phyloP scores from a whole-genome alignment of 2,888 invertebrate species.

The Athalia circularis region DNA sequence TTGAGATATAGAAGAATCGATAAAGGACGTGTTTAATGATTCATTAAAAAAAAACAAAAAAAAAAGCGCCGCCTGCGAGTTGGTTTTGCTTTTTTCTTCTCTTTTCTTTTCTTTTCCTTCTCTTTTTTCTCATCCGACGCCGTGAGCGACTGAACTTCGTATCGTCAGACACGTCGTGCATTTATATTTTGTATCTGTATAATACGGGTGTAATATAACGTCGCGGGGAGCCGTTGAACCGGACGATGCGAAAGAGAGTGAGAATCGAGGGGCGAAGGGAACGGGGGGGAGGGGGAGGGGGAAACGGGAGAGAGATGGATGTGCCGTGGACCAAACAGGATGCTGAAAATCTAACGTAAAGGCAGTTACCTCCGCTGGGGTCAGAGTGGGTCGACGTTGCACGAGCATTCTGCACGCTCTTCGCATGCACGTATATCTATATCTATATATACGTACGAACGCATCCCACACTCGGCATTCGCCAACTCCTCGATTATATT shows the following conservation, averaged over 20 bases:
- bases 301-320: not conserved
- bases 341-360: conserved; percentile 59
- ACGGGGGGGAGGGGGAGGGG: not conserved
- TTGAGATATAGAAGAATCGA: not conserved
- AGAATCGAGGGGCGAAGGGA: not conserved
- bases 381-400: conserved; percentile 62
- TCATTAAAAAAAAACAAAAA: too few species aligned
- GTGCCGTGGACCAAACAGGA: conserved; percentile 53
- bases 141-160: too few species aligned
- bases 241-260: conserved; percentile 5
- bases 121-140: too few species aligned
- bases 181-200: not conserved
- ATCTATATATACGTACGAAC: conserved; percentile 51
- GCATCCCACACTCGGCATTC: conserved; percentile 54
- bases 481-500: conserved; percentile 11
- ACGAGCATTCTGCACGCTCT: conserved; percentile 63
- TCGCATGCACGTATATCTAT: conserved; percentile 46
- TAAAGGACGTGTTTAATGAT: not conserved
- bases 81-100: too few species aligned
- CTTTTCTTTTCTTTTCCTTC: too few species aligned
- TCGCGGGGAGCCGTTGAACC: conserved; percentile 17
- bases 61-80: too few species aligned
- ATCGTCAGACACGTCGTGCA: not conserved
- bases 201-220: not conserved
- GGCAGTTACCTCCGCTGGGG: conserved; percentile 55